A percentile compares a stretch with the other conserved stretches of the same genome.
Conservation (phyloP, 2,888 invertebrate species). For the Hermodice carunculata region DNA sequence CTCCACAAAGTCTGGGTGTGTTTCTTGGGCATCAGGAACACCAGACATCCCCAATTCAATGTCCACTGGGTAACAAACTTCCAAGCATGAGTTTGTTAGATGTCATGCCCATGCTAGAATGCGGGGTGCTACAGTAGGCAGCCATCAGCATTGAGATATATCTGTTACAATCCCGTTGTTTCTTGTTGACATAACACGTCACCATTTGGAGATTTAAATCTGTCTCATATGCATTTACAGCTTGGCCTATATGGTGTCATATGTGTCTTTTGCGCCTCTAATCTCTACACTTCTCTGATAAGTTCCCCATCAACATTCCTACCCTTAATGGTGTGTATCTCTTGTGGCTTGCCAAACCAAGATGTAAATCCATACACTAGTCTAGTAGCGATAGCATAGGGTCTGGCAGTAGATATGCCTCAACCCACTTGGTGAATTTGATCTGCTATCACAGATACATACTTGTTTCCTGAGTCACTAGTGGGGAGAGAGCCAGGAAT, state of each 20-base stretch:
- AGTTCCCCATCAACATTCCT: not conserved
- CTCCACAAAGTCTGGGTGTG: no score
- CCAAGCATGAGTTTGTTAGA: not conserved
- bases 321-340: not conserved
- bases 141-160: not conserved
- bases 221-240: not conserved
- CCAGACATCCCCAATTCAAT: no score
- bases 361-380: not conserved
- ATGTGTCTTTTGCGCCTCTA: not conserved
- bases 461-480: not conserved
- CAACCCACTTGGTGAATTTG: not conserved
- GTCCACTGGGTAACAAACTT: not conserved
- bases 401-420: not conserved
- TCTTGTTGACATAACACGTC: not conserved
- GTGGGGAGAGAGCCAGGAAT: not conserved
- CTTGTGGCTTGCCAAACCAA: not conserved
- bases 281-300: not conserved
- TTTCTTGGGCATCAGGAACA: no score
- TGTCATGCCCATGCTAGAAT: not conserved
- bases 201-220: not conserved
- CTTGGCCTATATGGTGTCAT: not conserved
- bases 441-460: not conserved
- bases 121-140: not conserved
- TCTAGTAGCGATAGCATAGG: not conserved
- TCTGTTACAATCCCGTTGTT: not conserved